Conservation (phyloP, 2,797 vertebrate species). For the Lemur catta region DNA sequence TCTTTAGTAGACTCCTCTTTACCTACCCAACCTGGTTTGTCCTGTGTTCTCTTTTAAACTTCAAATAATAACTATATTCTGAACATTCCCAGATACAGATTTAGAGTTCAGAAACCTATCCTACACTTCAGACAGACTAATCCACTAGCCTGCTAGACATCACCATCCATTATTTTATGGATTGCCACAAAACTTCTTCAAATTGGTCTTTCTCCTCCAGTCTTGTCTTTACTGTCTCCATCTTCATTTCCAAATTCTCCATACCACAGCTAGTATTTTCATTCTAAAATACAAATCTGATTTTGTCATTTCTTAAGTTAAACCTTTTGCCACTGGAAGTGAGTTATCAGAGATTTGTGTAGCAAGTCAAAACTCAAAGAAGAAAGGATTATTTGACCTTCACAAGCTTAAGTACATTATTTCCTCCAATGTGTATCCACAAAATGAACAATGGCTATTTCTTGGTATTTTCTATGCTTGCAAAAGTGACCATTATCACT, state of each 20-base stretch:
- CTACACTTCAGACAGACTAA: neutral
- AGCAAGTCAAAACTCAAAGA: neutral
- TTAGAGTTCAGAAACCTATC: neutral
- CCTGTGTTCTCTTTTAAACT: neutral
- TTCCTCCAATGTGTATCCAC: neutral
- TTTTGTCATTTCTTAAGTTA: neutral
- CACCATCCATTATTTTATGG: neutral
- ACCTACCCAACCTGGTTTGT: neutral
- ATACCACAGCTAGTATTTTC: neutral
- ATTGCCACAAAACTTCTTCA: neutral
- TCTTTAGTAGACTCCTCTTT: neutral
- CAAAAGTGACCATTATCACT: neutral
- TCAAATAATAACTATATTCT: neutral
- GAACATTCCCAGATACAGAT: neutral
- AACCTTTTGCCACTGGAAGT: neutral
- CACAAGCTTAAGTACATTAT: neutral
- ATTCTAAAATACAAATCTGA: neutral
- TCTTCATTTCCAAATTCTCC: neutral
- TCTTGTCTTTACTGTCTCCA: neutral
- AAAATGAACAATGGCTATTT: neutral
- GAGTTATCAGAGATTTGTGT: neutral
- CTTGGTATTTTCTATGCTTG: neutral
- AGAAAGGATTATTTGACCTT: neutral
- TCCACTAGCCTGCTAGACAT: neutral
- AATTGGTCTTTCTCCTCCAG: neutral